Percentiles rank a stretch among this genome's conserved stretches.
Evolutionary conservation across 2,797 vertebrate genomes (phyloP).

Genomic region (Schizopygopsis malacanthus): DNA sequence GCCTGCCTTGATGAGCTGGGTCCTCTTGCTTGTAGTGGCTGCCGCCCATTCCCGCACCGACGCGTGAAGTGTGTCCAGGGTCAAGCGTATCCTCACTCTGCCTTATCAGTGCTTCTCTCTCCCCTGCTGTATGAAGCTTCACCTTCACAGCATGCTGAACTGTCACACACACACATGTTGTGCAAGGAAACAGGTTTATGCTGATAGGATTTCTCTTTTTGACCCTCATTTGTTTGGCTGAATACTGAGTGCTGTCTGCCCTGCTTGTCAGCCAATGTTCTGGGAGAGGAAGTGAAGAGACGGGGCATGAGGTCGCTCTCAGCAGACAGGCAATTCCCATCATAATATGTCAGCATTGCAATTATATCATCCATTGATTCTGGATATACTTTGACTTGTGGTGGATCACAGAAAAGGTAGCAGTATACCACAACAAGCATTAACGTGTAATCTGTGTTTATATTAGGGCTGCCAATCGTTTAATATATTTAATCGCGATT

Average conservation of each 20-base stretch:
- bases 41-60: conserved; percentile 49
- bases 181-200: not conserved
- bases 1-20: conserved; percentile 52
- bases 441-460: conserved; percentile 35
- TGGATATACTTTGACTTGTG: conserved; percentile 14
- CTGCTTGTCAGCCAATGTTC: conserved; percentile 36
- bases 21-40: conserved; percentile 44
- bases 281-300: conserved; percentile 5
- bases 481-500: no score
- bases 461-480: no score
- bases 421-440: conserved; percentile 12
- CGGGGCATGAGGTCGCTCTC: conserved; percentile 12
- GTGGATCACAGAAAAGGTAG: conserved; percentile 37
- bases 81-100: conserved; percentile 35
- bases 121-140: conserved; percentile 16
- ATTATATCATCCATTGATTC: conserved; percentile 49
- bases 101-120: conserved; percentile 48
- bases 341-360: conserved; percentile 47
- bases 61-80: conserved; percentile 53
- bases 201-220: conserved; percentile 74
- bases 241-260: conserved; percentile 78
- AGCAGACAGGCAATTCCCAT: conserved; percentile 39
- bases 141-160: conserved; percentile 28
- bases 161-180: conserved; percentile 42
- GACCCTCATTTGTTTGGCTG: conserved; percentile 80